Conservation (phyloP, 2,888 invertebrate species). For the Lathronympha strigana region DNA sequence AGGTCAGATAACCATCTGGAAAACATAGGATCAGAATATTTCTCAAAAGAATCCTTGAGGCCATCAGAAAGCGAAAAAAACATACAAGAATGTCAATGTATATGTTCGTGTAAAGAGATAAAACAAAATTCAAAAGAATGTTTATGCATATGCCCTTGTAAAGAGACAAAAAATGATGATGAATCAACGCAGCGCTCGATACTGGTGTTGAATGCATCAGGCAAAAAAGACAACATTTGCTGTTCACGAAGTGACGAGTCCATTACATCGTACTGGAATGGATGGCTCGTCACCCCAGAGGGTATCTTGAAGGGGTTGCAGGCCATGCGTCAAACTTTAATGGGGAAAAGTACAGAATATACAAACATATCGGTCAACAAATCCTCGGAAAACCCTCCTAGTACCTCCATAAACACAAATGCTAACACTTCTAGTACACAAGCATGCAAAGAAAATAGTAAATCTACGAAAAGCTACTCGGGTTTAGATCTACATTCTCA, state of each 20-base stretch:
- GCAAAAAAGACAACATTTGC: background rate
- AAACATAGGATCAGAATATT: background rate
- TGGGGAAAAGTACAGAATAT: background rate
- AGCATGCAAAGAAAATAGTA: background rate
- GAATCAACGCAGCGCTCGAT: background rate
- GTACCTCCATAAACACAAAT: background rate
- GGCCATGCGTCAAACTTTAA: constrained; percentile 1
- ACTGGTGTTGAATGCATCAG: background rate
- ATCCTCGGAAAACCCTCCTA: background rate
- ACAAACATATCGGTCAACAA: background rate
- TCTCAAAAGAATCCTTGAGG: background rate
- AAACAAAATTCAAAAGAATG: background rate
- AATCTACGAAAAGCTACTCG: background rate
- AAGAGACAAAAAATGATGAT: background rate
- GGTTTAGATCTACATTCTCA: background rate
- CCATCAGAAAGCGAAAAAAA: background rate
- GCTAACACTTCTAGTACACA: background rate
- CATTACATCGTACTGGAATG: too few species aligned
- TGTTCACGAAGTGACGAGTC: background rate
- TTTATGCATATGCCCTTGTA: background rate
- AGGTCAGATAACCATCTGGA: background rate
- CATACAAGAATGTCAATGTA: background rate
- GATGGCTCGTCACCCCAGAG: constrained; percentile 7
- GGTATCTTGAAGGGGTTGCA: background rate
- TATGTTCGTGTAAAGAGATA: background rate